Conservation (phyloP, 2,113 vertebrate species). For the Gopherus evgoodei region DNA sequence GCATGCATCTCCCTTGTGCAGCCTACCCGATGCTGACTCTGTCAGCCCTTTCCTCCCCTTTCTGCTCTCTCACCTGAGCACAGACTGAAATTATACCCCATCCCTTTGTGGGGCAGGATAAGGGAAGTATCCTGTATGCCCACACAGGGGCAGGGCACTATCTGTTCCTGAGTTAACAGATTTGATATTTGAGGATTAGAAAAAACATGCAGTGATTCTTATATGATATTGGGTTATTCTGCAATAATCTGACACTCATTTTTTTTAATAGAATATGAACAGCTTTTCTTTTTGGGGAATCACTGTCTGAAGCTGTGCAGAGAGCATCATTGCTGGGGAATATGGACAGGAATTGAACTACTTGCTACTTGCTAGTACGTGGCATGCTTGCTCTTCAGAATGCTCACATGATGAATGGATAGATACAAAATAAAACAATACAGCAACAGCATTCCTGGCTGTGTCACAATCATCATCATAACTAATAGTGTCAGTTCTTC, state of each 20-base stretch:
- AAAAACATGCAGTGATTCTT: neutral
- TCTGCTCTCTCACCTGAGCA: neutral
- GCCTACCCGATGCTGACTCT: neutral
- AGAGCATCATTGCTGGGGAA: neutral
- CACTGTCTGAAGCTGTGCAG: neutral
- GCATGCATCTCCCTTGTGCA: accelerated
- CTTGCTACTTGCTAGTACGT: neutral
- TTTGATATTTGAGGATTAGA: neutral
- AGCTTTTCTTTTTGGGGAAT: neutral
- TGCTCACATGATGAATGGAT: neutral
- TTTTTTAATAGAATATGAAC: too few relatives aligned
- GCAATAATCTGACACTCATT: too few relatives aligned
- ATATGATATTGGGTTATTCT: neutral
- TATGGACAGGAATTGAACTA: neutral
- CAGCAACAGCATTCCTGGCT: neutral
- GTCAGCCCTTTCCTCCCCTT: neutral
- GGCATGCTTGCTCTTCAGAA: neutral
- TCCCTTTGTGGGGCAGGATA: neutral
- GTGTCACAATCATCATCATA: neutral
- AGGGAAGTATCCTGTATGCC: neutral
- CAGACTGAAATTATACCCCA: neutral
- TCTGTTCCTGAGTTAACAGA: neutral
- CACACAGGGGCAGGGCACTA: neutral
- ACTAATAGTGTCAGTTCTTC: neutral
- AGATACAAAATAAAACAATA: neutral